A percentile compares a stretch with the other conserved stretches of the same genome.
These are phyloP conservation scores for Neodiprion virginianus DNA, from an alignment of 1,140 invertebrate genomes.

Conservation along the genomic window DNA sequence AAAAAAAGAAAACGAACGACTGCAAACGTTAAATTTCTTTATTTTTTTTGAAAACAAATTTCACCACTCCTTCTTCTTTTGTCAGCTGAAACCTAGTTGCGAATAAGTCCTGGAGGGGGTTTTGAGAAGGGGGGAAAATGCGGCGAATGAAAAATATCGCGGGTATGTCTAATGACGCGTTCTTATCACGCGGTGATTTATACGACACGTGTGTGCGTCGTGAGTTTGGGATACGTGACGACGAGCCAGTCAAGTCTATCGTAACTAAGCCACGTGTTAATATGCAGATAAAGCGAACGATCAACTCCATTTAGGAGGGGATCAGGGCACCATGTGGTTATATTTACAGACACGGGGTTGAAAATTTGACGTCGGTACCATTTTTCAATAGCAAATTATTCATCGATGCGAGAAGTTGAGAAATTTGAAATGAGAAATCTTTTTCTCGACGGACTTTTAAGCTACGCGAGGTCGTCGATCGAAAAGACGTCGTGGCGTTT, in stretches of 20 bases:
- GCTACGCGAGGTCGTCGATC: too few species aligned
- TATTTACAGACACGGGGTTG: background rate
- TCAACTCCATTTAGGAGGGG: background rate
- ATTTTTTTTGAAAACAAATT: too few species aligned
- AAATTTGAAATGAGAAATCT: too few species aligned
- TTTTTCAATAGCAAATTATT: background rate
- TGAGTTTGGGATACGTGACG: background rate
- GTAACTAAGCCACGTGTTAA: conserved; percentile 5
- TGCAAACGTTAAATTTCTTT: too few species aligned
- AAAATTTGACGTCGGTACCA: background rate
- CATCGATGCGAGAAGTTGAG: too few species aligned
- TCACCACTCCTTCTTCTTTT: too few species aligned
- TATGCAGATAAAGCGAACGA: background rate
- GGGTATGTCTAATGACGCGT: conserved; percentile 3
- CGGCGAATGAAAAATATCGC: background rate
- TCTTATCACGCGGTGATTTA: conserved; percentile 2
- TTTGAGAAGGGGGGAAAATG: background rate
- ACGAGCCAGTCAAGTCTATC: background rate
- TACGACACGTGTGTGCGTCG: background rate
- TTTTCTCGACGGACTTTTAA: too few species aligned
- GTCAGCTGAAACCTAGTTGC: too few species aligned
- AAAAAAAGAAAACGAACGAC: background rate
- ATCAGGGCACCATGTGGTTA: background rate
- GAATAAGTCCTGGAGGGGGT: too few species aligned
- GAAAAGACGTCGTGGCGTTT: too few species aligned